A percentile compares a stretch with the other conserved stretches of the same genome.
phyloP scores from a whole-genome alignment of 2,113 vertebrate genomes.

The Misgurnus anguillicaudatus region DNA sequence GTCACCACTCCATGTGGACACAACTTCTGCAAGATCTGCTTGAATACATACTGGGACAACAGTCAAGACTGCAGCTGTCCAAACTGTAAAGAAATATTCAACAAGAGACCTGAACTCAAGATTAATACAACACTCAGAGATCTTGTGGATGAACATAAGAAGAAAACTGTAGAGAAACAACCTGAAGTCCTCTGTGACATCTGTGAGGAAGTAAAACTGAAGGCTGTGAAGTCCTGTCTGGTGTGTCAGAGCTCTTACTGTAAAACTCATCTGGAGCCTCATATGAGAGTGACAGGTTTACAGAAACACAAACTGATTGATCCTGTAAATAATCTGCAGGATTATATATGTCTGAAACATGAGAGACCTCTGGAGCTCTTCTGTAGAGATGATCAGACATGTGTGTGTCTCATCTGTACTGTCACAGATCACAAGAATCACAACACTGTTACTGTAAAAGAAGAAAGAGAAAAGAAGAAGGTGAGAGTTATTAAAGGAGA shows the following conservation, averaged over 20 bases:
- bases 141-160: too few species aligned
- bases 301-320: background rate
- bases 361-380: background rate
- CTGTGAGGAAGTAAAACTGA: too few species aligned
- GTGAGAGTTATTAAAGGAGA: background rate
- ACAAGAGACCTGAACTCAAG: background rate
- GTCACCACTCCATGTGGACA: background rate
- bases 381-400: background rate
- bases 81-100: background rate
- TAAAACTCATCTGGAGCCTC: background rate
- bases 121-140: background rate
- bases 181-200: too few species aligned
- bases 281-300: background rate
- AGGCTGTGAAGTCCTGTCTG: too few species aligned
- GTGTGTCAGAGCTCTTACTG: background rate
- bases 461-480: background rate
- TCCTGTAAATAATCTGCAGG: background rate
- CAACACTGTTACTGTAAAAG: background rate
- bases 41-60: background rate
- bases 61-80: background rate
- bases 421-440: background rate
- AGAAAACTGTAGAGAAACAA: too few species aligned
- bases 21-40: background rate
- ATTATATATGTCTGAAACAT: background rate
- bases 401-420: background rate